Base-by-base conservation (phyloP, 2,113 vertebrate species). In the Hoplias malabaricus region DNA sequence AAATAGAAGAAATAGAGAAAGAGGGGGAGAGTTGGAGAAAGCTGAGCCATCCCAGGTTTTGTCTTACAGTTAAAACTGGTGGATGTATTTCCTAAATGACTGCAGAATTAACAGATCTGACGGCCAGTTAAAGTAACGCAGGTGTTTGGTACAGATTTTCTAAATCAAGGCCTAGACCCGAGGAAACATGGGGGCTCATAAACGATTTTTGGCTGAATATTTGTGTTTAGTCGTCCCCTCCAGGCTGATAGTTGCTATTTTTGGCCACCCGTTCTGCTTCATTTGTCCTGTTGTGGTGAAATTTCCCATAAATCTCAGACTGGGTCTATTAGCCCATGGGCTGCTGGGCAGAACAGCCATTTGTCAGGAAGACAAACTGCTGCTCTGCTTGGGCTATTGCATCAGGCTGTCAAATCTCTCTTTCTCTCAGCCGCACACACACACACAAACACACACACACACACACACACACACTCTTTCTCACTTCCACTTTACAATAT, bases 321-420 rank as follows among this genome's bases (percentile, higher is more conserved):
- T 16, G 23, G 36, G 76, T 87, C 75, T 79, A 82, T 85, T 86
- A 84, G 61, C 82, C 68, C 69, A 42, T 59, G 25, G 69, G 57
- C 80, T 61, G 77, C 54, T 77, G 48, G 69, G n/a, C 19, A 7
- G 46, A 21, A 69, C 34, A 23, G 69, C 63, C 84, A 84, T 86
- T 88, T 48, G 79, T 87, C 82, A 88, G 2, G 14, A 42, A 87
- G 75, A 74, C 21, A 71, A 80, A 76, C 57, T 71, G 67, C 67
- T 27, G 33, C 57, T 65, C 34, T 36, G 48, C 62, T 72, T 80
- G 48, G 48, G 68, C 53, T 75, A 54, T 63, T 62, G 36, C 38
- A 62, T 76, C 59, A 23, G 38, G 48, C 34, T 67, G 57, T 48
- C 50, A 66, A 14, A 48, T 19, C 31, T 48, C 21, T 40, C 4